A percentile compares a stretch with the other conserved stretches of the same genome.
phyloP scores from a whole-genome alignment of 2,797 vertebrate species.

The Poeciliopsis infans region DNA sequence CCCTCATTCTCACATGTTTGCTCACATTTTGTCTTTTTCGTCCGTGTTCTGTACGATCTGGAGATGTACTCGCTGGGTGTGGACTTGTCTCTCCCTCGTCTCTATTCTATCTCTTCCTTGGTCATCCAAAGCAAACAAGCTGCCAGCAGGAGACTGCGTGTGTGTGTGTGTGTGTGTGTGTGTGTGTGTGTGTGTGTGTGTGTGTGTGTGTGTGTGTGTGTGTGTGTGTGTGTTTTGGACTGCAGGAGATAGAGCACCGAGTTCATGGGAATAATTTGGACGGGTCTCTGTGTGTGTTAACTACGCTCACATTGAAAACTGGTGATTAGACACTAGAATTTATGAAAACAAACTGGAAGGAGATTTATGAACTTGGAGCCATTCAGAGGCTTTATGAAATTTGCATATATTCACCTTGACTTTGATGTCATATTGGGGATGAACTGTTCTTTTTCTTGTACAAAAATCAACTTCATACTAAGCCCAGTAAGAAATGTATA shows the following conservation, averaged over 20 bases:
- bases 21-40: background rate
- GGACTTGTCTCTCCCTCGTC: conserved; percentile 8
- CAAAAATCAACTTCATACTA: background rate
- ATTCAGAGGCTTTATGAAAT: background rate
- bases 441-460: background rate
- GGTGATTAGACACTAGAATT: conserved; percentile 73
- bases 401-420: background rate
- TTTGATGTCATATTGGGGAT: background rate
- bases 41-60: background rate
- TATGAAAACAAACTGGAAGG: conserved; percentile 74
- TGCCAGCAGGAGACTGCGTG: conserved; percentile 32
- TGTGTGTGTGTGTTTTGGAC: conserved; percentile 41
- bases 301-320: conserved; percentile 62
- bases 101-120: conserved; percentile 20
- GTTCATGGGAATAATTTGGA: conserved; percentile 65
- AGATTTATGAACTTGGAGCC: conserved; percentile 50
- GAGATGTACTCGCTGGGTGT: conserved; percentile 8
- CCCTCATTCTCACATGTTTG: background rate
- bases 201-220: conserved; percentile 39
- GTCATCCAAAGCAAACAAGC: conserved; percentile 68
- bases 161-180: conserved; percentile 35
- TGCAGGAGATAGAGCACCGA: conserved; percentile 58
- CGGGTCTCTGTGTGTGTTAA: conserved; percentile 56
- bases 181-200: conserved; percentile 32
- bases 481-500: background rate